phyloP scores from a whole-genome alignment of 1,140 invertebrate species.

The Anastatus disparis region DNA sequence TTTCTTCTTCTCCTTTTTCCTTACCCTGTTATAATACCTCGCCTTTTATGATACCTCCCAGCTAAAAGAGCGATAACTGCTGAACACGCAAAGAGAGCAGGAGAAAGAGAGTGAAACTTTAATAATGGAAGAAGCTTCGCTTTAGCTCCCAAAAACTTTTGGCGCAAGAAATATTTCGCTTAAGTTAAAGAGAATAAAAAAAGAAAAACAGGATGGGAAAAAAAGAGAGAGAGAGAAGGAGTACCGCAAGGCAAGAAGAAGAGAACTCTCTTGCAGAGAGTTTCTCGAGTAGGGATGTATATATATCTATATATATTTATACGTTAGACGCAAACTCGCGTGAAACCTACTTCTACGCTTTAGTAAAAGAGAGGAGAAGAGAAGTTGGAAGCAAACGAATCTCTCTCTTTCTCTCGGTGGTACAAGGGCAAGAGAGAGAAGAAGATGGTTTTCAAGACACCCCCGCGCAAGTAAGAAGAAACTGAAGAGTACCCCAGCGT shows the following conservation, averaged over 20 bases:
- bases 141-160: conserved; percentile 26
- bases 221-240: too few species aligned
- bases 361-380: neutral
- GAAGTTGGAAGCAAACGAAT: too few species aligned
- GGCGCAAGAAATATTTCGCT: conserved; percentile 33
- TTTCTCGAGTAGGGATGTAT: conserved; percentile 10
- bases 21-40: neutral
- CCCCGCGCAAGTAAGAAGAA: conserved; percentile 3
- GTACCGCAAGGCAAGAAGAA: conserved; percentile 4
- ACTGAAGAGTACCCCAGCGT: neutral
- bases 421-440: neutral
- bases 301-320: too few species aligned
- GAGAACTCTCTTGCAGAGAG: conserved; percentile 30
- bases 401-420: too few species aligned
- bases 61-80: conserved; percentile 27
- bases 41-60: conserved; percentile 37
- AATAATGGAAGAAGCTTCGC: conserved; percentile 28
- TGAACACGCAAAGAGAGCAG: too few species aligned
- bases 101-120: conserved; percentile 26
- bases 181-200: too few species aligned
- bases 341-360: conserved; percentile 26
- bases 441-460: too few species aligned
- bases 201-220: too few species aligned
- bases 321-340: conserved; percentile 32
- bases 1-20: neutral